Conservation (phyloP, 2,888 invertebrate genomes). For the Nomada ferruginata region DNA sequence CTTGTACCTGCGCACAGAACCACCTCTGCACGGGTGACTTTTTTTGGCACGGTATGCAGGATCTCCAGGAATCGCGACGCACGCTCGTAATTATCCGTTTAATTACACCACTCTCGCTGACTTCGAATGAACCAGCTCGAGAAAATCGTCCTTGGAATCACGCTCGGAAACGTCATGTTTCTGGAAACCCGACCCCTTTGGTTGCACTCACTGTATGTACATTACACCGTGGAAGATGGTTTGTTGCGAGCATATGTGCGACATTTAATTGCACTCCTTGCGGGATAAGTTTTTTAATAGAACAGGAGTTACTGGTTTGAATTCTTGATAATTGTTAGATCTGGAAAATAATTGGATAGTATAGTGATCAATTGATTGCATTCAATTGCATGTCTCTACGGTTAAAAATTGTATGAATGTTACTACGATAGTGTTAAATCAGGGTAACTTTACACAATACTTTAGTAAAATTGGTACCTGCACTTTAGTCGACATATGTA, state of each 20-base stretch:
- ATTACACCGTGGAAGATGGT: background rate
- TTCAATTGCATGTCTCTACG: too few relatives aligned
- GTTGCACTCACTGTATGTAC: too few relatives aligned
- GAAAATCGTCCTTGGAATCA: slow-evolving; percentile 32
- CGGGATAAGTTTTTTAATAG: too few relatives aligned
- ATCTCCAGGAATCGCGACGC: slow-evolving; percentile 37
- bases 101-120: slow-evolving; percentile 49
- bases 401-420: too few relatives aligned
- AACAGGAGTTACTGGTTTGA: too few relatives aligned
- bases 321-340: too few relatives aligned
- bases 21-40: slow-evolving; percentile 16
- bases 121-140: slow-evolving; percentile 15
- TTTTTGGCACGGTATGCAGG: slow-evolving; percentile 31
- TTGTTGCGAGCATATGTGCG: background rate
- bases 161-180: slow-evolving; percentile 8
- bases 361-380: too few relatives aligned
- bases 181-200: background rate
- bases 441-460: too few relatives aligned
- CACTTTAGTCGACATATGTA: too few relatives aligned
- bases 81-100: slow-evolving; percentile 49
- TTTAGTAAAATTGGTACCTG: too few relatives aligned
- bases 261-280: background rate
- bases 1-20: slow-evolving; percentile 42
- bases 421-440: too few relatives aligned
- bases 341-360: too few relatives aligned